Evolutionary conservation across 2,888 invertebrate species (phyloP).

Genomic region (Trachelus iudaicus): DNA sequence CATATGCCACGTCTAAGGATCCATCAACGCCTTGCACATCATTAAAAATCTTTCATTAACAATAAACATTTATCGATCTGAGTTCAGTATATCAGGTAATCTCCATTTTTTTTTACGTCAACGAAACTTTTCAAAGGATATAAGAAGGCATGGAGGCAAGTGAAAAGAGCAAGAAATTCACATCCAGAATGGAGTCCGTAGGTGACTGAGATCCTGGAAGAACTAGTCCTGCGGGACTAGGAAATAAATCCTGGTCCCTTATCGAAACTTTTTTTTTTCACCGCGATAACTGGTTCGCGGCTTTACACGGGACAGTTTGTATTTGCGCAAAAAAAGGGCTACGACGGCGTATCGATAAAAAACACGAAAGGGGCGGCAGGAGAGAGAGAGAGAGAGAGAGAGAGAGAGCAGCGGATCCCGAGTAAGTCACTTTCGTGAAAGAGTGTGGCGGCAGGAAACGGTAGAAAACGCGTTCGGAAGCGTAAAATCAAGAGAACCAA

Average conservation of each 20-base stretch:
- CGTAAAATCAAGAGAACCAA: slow-evolving; percentile 32
- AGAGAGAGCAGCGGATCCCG: slow-evolving; percentile 4
- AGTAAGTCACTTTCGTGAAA: slow-evolving; percentile 6
- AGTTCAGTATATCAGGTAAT: no score
- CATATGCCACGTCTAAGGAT: no score
- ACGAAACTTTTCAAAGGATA: no score
- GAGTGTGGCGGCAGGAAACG: slow-evolving; percentile 13
- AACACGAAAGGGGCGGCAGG: not conserved
- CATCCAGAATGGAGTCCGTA: no score
- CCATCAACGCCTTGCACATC: no score
- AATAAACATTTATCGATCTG: no score
- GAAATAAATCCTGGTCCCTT: slow-evolving; percentile 1
- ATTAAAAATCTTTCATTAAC: no score
- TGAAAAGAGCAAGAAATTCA: no score
- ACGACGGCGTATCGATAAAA: not conserved
- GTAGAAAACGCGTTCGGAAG: slow-evolving; percentile 16
- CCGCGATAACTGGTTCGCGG: slow-evolving; percentile 7
- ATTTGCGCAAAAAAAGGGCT: slow-evolving; percentile 11
- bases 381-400: not conserved
- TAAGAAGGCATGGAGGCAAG: no score
- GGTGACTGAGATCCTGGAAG: no score
- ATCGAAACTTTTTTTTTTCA: slow-evolving; percentile 3
- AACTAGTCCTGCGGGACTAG: not conserved
- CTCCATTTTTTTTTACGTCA: no score
- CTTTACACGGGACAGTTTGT: slow-evolving; percentile 32